Evolutionary conservation across 2,888 invertebrate genomes (phyloP).

Genomic region (Temnothorax ravouxi): DNA sequence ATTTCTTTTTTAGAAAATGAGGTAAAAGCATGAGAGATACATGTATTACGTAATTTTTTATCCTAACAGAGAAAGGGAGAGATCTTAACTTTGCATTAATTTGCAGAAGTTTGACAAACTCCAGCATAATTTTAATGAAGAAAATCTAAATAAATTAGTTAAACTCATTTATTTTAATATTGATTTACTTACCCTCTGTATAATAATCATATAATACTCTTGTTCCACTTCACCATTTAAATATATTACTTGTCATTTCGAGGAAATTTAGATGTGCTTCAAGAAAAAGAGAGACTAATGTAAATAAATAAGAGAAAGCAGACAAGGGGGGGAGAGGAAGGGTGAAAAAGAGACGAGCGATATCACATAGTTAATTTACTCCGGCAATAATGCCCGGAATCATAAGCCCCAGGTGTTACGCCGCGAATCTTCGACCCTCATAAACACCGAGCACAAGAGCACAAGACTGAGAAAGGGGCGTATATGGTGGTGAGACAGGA

Average conservation of each 20-base stretch:
- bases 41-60: background rate
- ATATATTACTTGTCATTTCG: background rate
- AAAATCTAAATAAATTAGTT: background rate
- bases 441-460: constrained; percentile 76
- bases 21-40: background rate
- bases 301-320: background rate
- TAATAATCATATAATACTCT: background rate
- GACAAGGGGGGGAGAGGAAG: background rate
- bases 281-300: background rate
- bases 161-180: background rate
- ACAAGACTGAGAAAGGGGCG: constrained; percentile 60
- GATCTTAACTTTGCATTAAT: background rate
- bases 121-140: background rate
- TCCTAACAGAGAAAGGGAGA: no score
- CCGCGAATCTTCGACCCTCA: constrained; percentile 82
- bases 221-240: background rate
- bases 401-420: constrained; percentile 83
- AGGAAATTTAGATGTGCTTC: background rate
- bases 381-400: constrained; percentile 80
- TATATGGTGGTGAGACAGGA: constrained; percentile 4
- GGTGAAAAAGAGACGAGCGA: constrained; percentile 69
- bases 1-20: background rate
- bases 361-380: constrained; percentile 82
- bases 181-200: background rate
- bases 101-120: background rate